Evolutionary conservation across 1,140 invertebrate species (phyloP), one percentile per base, ranked within the genome.

Genomic region (Hyles vespertilio): DNA sequence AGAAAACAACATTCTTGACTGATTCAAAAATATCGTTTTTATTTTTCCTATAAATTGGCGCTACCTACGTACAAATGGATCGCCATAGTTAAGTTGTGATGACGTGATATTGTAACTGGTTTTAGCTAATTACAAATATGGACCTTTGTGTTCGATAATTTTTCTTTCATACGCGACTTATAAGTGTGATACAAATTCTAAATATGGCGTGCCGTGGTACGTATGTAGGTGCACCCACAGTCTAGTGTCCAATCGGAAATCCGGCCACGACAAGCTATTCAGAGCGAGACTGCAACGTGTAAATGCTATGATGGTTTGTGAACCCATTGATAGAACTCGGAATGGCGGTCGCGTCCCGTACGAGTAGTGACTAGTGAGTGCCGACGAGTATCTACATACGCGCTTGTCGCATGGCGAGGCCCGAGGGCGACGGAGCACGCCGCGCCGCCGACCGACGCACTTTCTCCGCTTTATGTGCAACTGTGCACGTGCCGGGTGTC

Each of bases 401-500:
- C 22, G 22, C 22, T 22, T 22, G 22, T 22, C 22, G 22, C 22
- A 22, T 22, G 22, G 22, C 22, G 22, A 22, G 22, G 22, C 22
- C 22, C 22, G 22, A 22, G 22, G 43, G 33, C n/a, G 36, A 51
- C 51, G 46, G 47, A 8, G 36, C n/a, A 32, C 11, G 40, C 49
- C 11, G 12, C 49, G 55, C 48, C 48, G 58, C 34, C 51, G 60
- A 59, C 40, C 63, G 55, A 76, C 73, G 70, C 70, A 87, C 81
- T 83, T 84, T 87, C 81, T 78, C 84, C 77, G 60, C 61, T 56
- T 60, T 66, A 58, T 67, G 57, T 62, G 47, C 50, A 59, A 59
- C 67, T 51, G 69, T 57, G 73, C 73, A 67, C 73, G 74, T 81
- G 78, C 76, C 73, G 72, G 67, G 60, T 84, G 81, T 74, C 75